Evolutionary conservation across 2,797 vertebrate species (phyloP).

Genomic region (Spea hammondii): DNA sequence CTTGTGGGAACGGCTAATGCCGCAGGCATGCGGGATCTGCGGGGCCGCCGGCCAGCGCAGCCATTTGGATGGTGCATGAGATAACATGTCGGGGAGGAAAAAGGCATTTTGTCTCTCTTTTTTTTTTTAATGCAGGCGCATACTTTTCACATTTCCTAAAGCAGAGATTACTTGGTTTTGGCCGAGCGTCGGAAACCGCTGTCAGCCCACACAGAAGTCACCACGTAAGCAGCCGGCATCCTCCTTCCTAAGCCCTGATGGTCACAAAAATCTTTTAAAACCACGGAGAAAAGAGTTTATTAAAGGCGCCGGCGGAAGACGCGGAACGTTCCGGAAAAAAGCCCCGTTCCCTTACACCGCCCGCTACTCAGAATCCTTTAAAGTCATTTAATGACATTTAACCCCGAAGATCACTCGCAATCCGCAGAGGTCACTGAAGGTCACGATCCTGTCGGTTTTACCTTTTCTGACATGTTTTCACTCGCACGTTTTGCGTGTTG

Average conservation of each 20-base stretch:
- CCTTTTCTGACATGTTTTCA: too few species aligned
- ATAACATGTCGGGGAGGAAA: constrained; percentile 39
- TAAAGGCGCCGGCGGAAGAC: background rate
- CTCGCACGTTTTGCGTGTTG: too few species aligned
- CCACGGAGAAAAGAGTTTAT: background rate
- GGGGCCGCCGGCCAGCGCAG: background rate
- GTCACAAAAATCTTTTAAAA: constrained; percentile 18
- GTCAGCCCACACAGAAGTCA: constrained; percentile 41
- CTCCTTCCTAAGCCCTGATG: background rate
- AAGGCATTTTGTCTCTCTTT: background rate
- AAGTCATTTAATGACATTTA: too few species aligned
- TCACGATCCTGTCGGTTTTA: too few species aligned
- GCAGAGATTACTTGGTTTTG: constrained; percentile 45
- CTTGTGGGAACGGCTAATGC: background rate
- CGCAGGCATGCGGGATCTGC: constrained; percentile 10
- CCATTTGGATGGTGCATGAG: constrained; percentile 28
- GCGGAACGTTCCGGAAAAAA: background rate
- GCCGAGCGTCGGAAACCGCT: constrained; percentile 31
- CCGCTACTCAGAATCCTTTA: too few species aligned
- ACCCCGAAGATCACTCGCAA: too few species aligned
- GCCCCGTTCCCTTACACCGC: too few species aligned
- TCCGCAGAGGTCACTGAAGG: too few species aligned
- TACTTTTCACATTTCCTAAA: constrained; percentile 46
- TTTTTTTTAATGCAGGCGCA: constrained; percentile 9
- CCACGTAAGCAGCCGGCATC: constrained; percentile 47